Evolutionary conservation across 2,797 vertebrate genomes (phyloP), one percentile per base, ranked within the genome.

Genomic region (Sphaeramia orbicularis): DNA sequence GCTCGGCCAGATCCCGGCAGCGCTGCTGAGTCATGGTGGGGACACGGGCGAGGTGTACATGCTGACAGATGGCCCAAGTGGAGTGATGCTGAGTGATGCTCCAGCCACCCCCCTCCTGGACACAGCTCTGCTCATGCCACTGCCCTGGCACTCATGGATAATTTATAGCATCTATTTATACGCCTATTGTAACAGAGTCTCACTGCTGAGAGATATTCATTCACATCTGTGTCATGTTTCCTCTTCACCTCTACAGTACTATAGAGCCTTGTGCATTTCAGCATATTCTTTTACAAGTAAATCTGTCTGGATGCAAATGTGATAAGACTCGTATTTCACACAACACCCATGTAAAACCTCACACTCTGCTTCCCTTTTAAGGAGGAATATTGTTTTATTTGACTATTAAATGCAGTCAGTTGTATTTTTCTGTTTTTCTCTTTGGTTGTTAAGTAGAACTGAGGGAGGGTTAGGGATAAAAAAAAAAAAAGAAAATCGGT

Each of bases 1-100:
- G 57, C 51, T 41, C 9, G 32, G 57, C 38, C 49, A 40, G 69
- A 60, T 76, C 32, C 30, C 72, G 37, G 75, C 50, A 49, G 78
- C 24, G 76, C 44, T 80, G 77, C 71, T 60, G 62, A 86, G 65
- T 83, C 82, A 81, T 54, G 50, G 48, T 53, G 50, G 21, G 58
- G 64, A 76, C 53, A 48, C 60, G 41, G 55, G 57, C 60, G 37
- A 64, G 7, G 32, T 24, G 61, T 74, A 54, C 41, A 19, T 45
- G 64, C 66, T 64, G 81, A 86, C 77, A 76, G 86, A 89, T 82
- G 77, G 87, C 53, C 44, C 60, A 81, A 79, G 84, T 81, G 74
- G 76, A 61, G 52, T 18, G 67, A 71, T 56, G 58, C 58, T 41
- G 45, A 74, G 30, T 40, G 54, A 78, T 61, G 35, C 45, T 63